Evolutionary conservation across 1,140 invertebrate genomes (phyloP).

Genomic region (Trichonephila inaurata): DNA sequence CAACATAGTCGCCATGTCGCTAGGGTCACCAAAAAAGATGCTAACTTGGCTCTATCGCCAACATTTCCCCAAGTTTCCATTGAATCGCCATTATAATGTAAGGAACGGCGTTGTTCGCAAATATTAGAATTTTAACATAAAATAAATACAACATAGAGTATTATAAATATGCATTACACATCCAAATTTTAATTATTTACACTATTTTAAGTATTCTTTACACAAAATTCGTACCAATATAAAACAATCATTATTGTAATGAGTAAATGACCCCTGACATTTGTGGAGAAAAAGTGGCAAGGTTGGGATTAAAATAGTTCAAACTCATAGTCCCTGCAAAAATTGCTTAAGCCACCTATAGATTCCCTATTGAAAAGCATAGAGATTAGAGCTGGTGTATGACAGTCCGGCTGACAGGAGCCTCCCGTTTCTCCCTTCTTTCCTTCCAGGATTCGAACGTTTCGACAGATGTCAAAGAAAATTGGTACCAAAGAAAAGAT

Average conservation of each 20-base stretch:
- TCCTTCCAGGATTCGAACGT: neutral
- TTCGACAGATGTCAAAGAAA: conserved; percentile 38
- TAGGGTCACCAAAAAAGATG: too few species aligned
- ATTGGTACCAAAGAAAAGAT: neutral
- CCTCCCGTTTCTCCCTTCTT: neutral
- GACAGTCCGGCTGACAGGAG: neutral
- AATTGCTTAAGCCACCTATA: neutral
- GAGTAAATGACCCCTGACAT: neutral
- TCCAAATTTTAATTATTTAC: too few species aligned
- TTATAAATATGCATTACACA: too few species aligned
- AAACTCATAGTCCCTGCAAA: neutral
- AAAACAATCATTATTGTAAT: neutral
- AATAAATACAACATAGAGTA: too few species aligned
- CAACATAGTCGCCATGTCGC: too few species aligned
- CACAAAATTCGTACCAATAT: too few species aligned
- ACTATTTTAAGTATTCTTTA: too few species aligned
- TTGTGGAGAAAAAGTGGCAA: neutral
- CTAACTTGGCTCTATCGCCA: too few species aligned
- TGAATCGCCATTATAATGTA: too few species aligned
- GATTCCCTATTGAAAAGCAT: neutral
- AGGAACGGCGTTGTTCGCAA: too few species aligned
- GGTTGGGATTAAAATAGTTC: neutral
- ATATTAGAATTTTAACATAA: too few species aligned
- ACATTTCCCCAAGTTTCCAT: too few species aligned
- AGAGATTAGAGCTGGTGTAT: neutral